These are phyloP conservation scores for Rhopilema esculentum DNA, from an alignment of 30 jellyfish, hydroid and myxozoan genomes.

Conservation along the genomic window DNA sequence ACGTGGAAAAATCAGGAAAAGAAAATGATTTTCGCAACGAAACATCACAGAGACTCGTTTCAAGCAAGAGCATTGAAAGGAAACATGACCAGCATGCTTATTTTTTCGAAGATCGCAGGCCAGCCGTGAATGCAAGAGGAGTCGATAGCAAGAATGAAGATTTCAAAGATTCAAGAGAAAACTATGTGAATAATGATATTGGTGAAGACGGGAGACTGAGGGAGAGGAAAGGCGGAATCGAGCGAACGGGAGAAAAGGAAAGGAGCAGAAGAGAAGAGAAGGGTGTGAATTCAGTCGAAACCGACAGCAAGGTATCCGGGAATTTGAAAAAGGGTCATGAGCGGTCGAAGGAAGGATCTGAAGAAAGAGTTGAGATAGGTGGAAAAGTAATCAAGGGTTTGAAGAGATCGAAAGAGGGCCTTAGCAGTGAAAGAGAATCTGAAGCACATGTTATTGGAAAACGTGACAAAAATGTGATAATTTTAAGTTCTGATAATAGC, in stretches of 20 bases:
- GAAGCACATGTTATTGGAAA: conserved; percentile 2
- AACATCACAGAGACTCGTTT: too few relatives aligned
- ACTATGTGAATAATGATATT: not conserved
- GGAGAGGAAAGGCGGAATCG: not conserved
- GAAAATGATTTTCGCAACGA: not conserved
- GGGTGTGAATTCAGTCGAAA: not conserved
- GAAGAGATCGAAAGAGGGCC: not conserved
- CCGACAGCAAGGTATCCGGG: not conserved
- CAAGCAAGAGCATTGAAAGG: too few relatives aligned
- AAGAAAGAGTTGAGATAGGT: not conserved
- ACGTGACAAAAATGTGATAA: not conserved
- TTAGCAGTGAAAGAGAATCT: not conserved
- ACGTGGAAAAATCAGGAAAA: not conserved
- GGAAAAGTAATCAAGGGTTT: not conserved
- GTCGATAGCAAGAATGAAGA: not conserved
- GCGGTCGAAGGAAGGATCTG: too few relatives aligned
- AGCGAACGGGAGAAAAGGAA: not conserved
- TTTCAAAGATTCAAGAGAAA: not conserved
- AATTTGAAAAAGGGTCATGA: not conserved
- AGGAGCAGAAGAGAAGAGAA: not conserved
- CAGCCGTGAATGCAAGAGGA: not conserved
- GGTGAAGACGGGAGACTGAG: not conserved
- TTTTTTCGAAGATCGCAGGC: not conserved
- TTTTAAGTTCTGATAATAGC: not conserved
- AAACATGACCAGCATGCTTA: too few relatives aligned